phyloP scores from a whole-genome alignment of 1,140 invertebrate genomes.

The Achroia grisella region DNA sequence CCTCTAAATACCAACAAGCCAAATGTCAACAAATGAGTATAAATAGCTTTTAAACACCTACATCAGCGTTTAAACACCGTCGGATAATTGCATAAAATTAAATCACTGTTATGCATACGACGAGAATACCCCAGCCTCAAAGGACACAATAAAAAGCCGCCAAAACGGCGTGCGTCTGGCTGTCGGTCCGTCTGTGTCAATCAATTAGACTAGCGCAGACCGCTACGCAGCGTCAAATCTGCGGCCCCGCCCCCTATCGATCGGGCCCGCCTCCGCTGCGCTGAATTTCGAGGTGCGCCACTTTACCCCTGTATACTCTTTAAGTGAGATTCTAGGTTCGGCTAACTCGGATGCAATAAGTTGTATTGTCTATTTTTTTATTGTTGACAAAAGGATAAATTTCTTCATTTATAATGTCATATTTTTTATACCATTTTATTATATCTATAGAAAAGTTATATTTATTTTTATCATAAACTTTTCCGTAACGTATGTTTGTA shows the following conservation, averaged over 20 bases:
- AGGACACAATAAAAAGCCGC: constrained; percentile 58
- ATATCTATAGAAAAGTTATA: too few species aligned
- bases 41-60: not conserved
- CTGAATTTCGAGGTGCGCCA: constrained; percentile 33
- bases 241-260: constrained; percentile 55
- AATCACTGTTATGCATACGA: constrained; percentile 20
- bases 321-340: too few species aligned
- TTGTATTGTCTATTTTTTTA: too few species aligned
- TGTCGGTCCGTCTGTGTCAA: constrained; percentile 63
- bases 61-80: not conserved
- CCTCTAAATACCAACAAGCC: too few species aligned
- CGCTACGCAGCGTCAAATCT: constrained; percentile 50
- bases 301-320: too few species aligned
- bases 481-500: too few species aligned
- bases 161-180: constrained; percentile 18
- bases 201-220: constrained; percentile 56
- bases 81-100: constrained; percentile 43
- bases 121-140: constrained; percentile 16
- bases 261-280: constrained; percentile 49
- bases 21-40: not conserved
- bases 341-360: too few species aligned
- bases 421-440: too few species aligned
- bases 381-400: too few species aligned
- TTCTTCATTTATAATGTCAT: too few species aligned
- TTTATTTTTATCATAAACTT: too few species aligned